Conservation (phyloP, 2,888 invertebrate species). For the Napeogenes sylphis region DNA sequence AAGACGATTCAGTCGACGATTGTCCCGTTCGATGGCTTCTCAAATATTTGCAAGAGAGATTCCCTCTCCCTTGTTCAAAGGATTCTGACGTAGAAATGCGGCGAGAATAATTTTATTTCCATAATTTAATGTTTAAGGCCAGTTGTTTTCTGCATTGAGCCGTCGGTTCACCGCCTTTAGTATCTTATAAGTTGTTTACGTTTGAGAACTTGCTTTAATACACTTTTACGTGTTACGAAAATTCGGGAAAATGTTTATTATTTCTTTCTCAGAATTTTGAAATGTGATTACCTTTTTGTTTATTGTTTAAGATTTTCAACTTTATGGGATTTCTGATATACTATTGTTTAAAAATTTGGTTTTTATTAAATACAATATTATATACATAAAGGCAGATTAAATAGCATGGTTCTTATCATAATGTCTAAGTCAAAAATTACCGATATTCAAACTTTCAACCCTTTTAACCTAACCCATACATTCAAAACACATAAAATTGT, state of each 20-base stretch:
- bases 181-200: constrained; percentile 11
- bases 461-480: too few species aligned
- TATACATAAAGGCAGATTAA: too few species aligned
- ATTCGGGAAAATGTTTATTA: constrained; percentile 1
- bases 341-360: not conserved
- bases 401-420: too few species aligned
- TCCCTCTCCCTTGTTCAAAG: constrained; percentile 37
- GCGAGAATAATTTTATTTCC: constrained; percentile 43
- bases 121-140: constrained; percentile 33
- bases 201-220: constrained; percentile 1
- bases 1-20: constrained; percentile 22
- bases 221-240: constrained; percentile 2
- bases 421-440: too few species aligned
- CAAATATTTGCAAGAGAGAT: constrained; percentile 59
- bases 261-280: not conserved
- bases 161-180: constrained; percentile 9
- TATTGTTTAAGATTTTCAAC: not conserved
- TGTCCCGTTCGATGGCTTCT: constrained; percentile 40
- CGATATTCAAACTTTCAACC: too few species aligned
- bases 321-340: not conserved
- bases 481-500: too few species aligned
- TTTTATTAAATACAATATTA: too few species aligned
- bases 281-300: constrained; percentile 2
- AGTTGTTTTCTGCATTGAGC: constrained; percentile 3
- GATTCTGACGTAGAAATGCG: constrained; percentile 28